Base-by-base conservation (phyloP, 1,140 invertebrate genomes). In the Procambarus clarkii region DNA sequence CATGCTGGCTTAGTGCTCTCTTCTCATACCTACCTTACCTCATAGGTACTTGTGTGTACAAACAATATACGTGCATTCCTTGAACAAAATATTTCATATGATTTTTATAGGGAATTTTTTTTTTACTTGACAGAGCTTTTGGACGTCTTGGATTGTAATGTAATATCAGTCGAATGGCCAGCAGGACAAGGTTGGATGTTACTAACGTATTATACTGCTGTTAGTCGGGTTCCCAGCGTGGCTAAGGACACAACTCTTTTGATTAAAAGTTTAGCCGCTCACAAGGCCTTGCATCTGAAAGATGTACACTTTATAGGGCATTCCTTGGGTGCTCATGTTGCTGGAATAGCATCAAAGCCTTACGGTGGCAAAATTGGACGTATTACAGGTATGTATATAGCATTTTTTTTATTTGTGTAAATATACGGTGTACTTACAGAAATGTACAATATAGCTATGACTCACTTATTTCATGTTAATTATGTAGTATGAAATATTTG, bases 111-210 rank as follows among this genome's bases (percentile, higher is more conserved):
- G 34, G 34, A 34, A 34, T 45, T 71, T 71, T n/a, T 45, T 46
- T 21, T 69, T 21, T 60, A 54, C 18, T 48, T 11, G 5, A 34
- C 80, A 83, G 71, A 83, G 76, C 46, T 91, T 15, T 48, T 83
- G 80, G 71, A 46, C n/a, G 34, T 50, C 0, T 60, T 44, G 0
- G 83, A 83, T 74, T 79, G 81, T 82, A 91, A 91, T 48, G 89
- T 91, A n/a, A 85, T 91, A 18, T 85, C 89, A 13, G 89, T 91
- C 5, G 89, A 86, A 58, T 91, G 89, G 89, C 89, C 89, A 46
- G 89, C 89, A 0, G 89, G 89, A 15, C 44, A 58, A 1, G 13
- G 7, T 7, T 89, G 87, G 87, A 81, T 48, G 13, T 50, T 91
- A 0, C 74, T 60, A 7, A 8, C 71, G 24, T 91, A 91, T 58